Percentiles rank a stretch among this genome's conserved stretches.
Evolutionary conservation across 2,797 vertebrate genomes (phyloP).

Genomic region (Channa striata): DNA sequence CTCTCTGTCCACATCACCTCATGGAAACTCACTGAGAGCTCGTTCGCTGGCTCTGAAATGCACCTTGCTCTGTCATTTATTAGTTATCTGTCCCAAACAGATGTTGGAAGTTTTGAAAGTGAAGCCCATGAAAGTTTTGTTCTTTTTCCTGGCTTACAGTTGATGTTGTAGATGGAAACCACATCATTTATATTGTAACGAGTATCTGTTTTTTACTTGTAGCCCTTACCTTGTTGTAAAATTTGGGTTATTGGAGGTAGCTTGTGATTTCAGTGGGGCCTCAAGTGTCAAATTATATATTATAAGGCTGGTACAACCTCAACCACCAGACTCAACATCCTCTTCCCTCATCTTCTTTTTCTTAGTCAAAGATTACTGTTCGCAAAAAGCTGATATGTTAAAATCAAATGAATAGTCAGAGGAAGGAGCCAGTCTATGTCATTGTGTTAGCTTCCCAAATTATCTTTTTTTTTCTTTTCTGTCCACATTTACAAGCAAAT

Average conservation of each 20-base stretch:
- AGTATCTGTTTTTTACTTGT: slow-evolving; percentile 1
- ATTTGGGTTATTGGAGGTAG: not conserved
- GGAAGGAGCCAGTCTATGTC: slow-evolving; percentile 37
- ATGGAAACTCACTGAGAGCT: slow-evolving; percentile 69
- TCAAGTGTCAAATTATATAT: not conserved
- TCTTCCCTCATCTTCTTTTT: not conserved
- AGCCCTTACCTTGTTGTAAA: not conserved
- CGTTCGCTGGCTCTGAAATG: slow-evolving; percentile 49
- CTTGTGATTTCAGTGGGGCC: not conserved
- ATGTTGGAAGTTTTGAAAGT: slow-evolving; percentile 26
- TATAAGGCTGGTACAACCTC: not conserved
- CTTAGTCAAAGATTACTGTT: not conserved
- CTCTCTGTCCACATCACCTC: slow-evolving; percentile 68
- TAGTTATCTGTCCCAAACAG: slow-evolving; percentile 23
- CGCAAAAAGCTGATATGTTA: not conserved
- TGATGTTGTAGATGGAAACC: slow-evolving; percentile 26
- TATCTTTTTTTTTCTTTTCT: slow-evolving; percentile 44
- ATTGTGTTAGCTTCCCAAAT: slow-evolving; percentile 53
- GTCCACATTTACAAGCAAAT: slow-evolving; percentile 78
- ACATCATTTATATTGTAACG: not conserved
- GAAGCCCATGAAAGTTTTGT: not conserved
- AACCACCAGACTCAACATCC: too few relatives aligned
- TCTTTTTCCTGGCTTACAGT: slow-evolving; percentile 22
- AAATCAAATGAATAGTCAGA: not conserved
- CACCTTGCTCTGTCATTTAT: slow-evolving; percentile 50